These are phyloP conservation scores for Lipophrys pholis DNA, from an alignment of 2,113 vertebrate genomes.

Conservation along the genomic window DNA sequence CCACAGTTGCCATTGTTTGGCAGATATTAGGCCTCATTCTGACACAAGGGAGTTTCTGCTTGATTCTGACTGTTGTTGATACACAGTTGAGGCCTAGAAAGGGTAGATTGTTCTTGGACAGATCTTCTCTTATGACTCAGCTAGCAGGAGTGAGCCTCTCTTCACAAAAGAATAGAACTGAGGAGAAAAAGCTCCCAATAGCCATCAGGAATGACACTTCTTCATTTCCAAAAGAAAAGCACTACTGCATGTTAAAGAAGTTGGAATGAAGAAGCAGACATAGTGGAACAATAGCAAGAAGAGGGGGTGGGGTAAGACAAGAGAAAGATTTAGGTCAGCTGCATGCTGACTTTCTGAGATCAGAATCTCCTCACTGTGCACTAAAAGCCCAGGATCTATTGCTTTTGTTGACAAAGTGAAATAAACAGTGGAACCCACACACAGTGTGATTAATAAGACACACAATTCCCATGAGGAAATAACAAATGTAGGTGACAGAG, in stretches of 20 bases:
- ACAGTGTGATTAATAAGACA: constrained; percentile 4
- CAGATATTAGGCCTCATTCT: constrained; percentile 18
- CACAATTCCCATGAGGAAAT: not conserved
- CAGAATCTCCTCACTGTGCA: not conserved
- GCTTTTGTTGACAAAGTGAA: not conserved
- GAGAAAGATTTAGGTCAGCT: constrained; percentile 11
- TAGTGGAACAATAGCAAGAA: not conserved
- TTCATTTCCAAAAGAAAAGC: constrained; percentile 57
- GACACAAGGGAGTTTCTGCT: constrained; percentile 4
- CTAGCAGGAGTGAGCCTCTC: constrained; percentile 33
- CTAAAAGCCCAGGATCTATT: constrained; percentile 16
- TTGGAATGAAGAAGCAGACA: constrained; percentile 4
- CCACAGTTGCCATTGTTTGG: not conserved
- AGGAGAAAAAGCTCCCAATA: constrained; percentile 38
- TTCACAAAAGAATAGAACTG: constrained; percentile 41
- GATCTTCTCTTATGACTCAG: constrained; percentile 52
- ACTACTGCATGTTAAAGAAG: constrained; percentile 41
- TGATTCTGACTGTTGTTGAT: constrained; percentile 1
- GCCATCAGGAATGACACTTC: constrained; percentile 1
- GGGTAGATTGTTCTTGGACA: constrained; percentile 38
- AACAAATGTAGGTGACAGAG: not conserved
- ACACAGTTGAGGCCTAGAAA: constrained; percentile 10
- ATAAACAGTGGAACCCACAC: not conserved
- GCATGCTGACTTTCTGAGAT: constrained; percentile 1
- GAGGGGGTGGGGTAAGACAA: constrained; percentile 2